Conservation (phyloP, 2,797 vertebrate genomes). For the Peromyscus nudipes region DNA sequence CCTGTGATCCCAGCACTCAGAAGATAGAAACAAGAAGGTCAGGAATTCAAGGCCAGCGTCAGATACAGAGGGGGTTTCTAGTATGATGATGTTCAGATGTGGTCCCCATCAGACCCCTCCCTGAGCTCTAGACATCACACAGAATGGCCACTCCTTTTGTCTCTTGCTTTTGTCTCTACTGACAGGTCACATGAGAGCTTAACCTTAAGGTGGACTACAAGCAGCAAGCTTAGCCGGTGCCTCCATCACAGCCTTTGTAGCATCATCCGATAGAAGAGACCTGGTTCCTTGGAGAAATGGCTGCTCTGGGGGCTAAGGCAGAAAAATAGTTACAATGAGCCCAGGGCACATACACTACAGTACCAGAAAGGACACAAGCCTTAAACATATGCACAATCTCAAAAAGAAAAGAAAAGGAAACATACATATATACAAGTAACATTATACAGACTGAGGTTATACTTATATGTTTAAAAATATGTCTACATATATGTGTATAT, state of each 20-base stretch:
- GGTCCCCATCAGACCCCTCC: background rate
- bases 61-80: background rate
- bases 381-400: background rate
- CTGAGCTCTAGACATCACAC: background rate
- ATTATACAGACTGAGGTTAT: background rate
- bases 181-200: background rate
- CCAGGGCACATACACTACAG: background rate
- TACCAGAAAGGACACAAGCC: background rate
- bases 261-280: background rate
- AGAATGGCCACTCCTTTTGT: background rate
- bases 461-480: background rate
- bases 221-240: background rate
- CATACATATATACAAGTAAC: background rate
- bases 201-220: background rate
- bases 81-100: background rate
- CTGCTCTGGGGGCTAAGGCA: background rate
- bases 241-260: background rate
- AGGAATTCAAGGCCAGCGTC: background rate
- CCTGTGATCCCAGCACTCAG: background rate
- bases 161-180: background rate
- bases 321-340: background rate
- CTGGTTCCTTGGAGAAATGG: background rate
- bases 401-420: background rate
- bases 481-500: no score
- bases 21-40: background rate